Percentiles rank a stretch among this genome's conserved stretches.
These are phyloP conservation scores for Metopia argyrocephala DNA, from an alignment of 2,888 invertebrate genomes.

Conservation along the genomic window DNA sequence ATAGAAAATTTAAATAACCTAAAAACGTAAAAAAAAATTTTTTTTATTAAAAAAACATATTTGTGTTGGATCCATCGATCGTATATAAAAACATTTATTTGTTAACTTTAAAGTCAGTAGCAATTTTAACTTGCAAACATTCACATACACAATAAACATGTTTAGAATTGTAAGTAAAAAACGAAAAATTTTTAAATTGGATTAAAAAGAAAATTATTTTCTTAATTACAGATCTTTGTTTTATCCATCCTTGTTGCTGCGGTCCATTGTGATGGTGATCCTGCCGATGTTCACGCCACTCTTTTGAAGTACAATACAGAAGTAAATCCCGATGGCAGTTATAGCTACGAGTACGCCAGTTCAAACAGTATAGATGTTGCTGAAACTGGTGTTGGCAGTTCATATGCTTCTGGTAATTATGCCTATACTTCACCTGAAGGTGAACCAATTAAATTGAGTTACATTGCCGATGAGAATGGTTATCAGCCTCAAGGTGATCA, in stretches of 20 bases:
- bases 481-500: slow-evolving; percentile 75
- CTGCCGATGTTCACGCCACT: slow-evolving; percentile 69
- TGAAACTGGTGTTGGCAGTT: slow-evolving; percentile 80
- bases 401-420: slow-evolving; percentile 75
- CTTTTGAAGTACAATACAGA: slow-evolving; percentile 68
- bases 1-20: no score
- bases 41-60: no score
- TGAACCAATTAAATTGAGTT: slow-evolving; percentile 69
- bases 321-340: slow-evolving; percentile 77
- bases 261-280: slow-evolving; percentile 56
- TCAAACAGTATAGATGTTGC: slow-evolving; percentile 81
- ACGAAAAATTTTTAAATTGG: background rate
- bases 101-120: slow-evolving; percentile 30
- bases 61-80: no score
- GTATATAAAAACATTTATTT: slow-evolving; percentile 45
- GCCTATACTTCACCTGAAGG: slow-evolving; percentile 75
- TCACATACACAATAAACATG: slow-evolving; percentile 65
- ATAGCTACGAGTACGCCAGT: slow-evolving; percentile 79
- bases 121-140: slow-evolving; percentile 25
- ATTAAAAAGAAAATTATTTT: background rate
- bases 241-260: slow-evolving; percentile 22
- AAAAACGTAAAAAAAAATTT: no score
- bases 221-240: slow-evolving; percentile 19
- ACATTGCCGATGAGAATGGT: slow-evolving; percentile 75
- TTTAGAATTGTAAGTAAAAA: slow-evolving; percentile 69